These are phyloP conservation scores for Rhyacichthys aspro DNA, from an alignment of 2,797 vertebrate genomes.

Conservation along the genomic window DNA sequence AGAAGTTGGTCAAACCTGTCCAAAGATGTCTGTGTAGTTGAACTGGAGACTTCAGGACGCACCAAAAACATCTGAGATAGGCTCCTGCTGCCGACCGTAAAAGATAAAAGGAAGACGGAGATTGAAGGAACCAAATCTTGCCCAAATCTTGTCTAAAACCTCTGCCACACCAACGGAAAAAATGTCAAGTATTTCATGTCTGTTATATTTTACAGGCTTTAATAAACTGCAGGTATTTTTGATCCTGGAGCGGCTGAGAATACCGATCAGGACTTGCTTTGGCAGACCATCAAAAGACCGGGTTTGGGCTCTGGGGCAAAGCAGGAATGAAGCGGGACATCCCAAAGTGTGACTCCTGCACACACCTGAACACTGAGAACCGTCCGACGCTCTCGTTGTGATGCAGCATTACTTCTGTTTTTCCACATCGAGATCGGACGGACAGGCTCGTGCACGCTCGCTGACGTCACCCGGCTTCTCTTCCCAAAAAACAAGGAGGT, in stretches of 20 bases:
- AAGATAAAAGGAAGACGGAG: too few relatives aligned
- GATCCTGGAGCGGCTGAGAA: constrained; percentile 1
- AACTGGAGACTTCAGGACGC: too few relatives aligned
- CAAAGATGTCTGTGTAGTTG: too few relatives aligned
- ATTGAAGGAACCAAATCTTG: too few relatives aligned
- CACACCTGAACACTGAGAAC: constrained; percentile 28
- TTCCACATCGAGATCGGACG: constrained; percentile 14
- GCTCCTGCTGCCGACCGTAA: too few relatives aligned
- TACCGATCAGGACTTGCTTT: background rate
- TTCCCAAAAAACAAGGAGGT: constrained; percentile 19
- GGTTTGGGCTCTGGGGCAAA: background rate
- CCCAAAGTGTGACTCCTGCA: background rate
- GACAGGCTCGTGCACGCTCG: constrained; percentile 42
- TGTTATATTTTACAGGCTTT: background rate
- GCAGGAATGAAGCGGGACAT: too few relatives aligned
- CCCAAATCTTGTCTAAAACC: too few relatives aligned
- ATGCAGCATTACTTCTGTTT: constrained; percentile 11
- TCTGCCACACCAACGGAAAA: background rate
- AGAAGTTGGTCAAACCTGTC: too few relatives aligned
- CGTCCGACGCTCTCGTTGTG: constrained; percentile 37
- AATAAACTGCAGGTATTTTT: background rate
- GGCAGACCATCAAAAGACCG: constrained; percentile 25
- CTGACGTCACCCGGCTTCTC: background rate
- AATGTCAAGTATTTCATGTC: background rate
- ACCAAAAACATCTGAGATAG: too few relatives aligned